Percentiles rank a stretch among this genome's conserved stretches.
These are phyloP conservation scores for Spongilla lacustris DNA, from an alignment of 37 sponge, comb jelly and placozoan species.

Conservation along the genomic window DNA sequence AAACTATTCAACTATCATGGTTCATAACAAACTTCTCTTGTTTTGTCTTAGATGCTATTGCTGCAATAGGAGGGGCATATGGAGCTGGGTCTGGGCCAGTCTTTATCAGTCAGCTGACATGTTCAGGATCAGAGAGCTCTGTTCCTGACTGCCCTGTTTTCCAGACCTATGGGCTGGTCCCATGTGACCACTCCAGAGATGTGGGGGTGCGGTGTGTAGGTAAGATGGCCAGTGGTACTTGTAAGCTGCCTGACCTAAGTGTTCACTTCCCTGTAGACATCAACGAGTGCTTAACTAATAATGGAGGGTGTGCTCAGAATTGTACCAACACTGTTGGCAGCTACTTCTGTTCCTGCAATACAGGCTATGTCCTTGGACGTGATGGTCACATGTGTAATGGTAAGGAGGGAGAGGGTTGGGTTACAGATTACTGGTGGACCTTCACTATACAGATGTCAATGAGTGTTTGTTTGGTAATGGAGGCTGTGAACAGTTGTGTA, in stretches of 20 bases:
- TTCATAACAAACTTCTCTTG: background rate
- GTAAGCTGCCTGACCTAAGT: background rate
- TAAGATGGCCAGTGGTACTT: constrained; percentile 1
- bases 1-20: no score
- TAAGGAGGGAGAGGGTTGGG: background rate
- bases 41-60: background rate
- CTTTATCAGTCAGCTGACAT: background rate
- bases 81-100: constrained; percentile 29
- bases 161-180: background rate
- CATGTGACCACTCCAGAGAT: constrained; percentile 42
- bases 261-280: constrained; percentile 24
- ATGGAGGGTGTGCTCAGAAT: constrained; percentile 51
- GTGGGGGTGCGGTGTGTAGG: constrained; percentile 39
- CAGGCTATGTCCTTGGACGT: constrained; percentile 23
- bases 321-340: constrained; percentile 33
- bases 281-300: constrained; percentile 44
- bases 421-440: background rate
- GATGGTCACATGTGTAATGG: constrained; percentile 30
- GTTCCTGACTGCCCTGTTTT: background rate
- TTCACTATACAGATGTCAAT: constrained; percentile 30
- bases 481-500: constrained; percentile 46
- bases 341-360: constrained; percentile 32
- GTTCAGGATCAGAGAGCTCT: background rate
- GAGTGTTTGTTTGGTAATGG: constrained; percentile 31
- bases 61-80: background rate